These are phyloP conservation scores for Conus canariensis DNA, from an alignment of 2,888 invertebrate genomes.

Conservation along the genomic window DNA sequence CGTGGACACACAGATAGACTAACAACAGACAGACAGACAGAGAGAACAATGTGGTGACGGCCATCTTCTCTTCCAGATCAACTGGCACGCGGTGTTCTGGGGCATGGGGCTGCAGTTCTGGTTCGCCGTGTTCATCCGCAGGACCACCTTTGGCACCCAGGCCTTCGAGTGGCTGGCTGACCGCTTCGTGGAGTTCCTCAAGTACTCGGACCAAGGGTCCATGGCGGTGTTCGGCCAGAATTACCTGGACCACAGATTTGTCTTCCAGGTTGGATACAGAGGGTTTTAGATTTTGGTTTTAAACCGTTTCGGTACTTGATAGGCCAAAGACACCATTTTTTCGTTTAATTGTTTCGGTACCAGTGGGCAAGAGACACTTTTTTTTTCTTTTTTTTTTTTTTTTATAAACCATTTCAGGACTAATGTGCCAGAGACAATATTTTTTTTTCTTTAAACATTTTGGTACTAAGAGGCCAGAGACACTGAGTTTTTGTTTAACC, in stretches of 20 bases:
- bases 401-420: too few species aligned
- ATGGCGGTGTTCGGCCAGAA: constrained; percentile 88
- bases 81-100: constrained; percentile 87
- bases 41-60: not conserved
- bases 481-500: too few species aligned
- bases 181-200: constrained; percentile 87
- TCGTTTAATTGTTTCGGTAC: not conserved
- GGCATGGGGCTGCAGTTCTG: constrained; percentile 90
- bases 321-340: not conserved
- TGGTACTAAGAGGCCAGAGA: too few species aligned
- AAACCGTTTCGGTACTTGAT: not conserved
- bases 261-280: constrained; percentile 49
- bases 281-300: not conserved
- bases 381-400: not conserved
- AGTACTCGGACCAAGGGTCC: constrained; percentile 88
- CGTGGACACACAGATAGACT: too few species aligned
- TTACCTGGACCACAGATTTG: constrained; percentile 54
- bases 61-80: constrained; percentile 66
- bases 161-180: constrained; percentile 86
- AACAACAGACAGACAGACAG: too few species aligned
- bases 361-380: not conserved
- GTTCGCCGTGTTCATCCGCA: constrained; percentile 80
- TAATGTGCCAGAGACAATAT: too few species aligned
- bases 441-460: too few species aligned
- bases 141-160: constrained; percentile 78